Percentiles rank a stretch among this genome's conserved stretches.
phyloP scores from a whole-genome alignment of 2,797 vertebrate genomes.

The Chelon auratus region DNA sequence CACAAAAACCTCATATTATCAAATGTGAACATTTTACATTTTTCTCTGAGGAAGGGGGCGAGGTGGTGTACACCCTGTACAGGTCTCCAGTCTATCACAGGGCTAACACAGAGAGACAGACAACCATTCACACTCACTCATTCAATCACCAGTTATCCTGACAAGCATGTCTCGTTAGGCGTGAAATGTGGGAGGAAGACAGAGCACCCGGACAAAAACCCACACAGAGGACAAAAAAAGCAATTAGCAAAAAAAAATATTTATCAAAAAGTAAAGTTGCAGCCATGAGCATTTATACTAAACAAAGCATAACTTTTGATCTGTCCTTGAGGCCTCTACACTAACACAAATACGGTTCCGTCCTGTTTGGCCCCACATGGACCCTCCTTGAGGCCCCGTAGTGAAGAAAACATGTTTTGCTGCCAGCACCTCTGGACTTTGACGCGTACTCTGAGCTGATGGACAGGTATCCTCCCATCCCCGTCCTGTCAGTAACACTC shows the following conservation, averaged over 20 bases:
- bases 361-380: conserved; percentile 37
- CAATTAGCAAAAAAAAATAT: too few species aligned
- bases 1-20: background rate
- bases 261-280: too few species aligned
- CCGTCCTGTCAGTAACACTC: conserved; percentile 53
- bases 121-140: too few species aligned
- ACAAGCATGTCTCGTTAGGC: too few species aligned
- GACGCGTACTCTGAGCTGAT: conserved; percentile 27
- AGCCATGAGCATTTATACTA: background rate
- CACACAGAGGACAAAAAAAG: too few species aligned
- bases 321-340: conserved; percentile 21
- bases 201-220: too few species aligned
- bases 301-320: background rate
- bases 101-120: too few species aligned
- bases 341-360: conserved; percentile 17
- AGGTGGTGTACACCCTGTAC: too few species aligned
- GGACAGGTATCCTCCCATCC: conserved; percentile 50
- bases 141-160: too few species aligned
- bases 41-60: background rate
- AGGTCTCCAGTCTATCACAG: too few species aligned
- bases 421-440: conserved; percentile 66
- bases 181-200: too few species aligned
- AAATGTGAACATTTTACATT: background rate
- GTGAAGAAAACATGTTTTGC: conserved; percentile 72
- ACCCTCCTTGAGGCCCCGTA: conserved; percentile 8